Conservation (phyloP, 2,113 vertebrate genomes). For the Carlito syrichta region DNA sequence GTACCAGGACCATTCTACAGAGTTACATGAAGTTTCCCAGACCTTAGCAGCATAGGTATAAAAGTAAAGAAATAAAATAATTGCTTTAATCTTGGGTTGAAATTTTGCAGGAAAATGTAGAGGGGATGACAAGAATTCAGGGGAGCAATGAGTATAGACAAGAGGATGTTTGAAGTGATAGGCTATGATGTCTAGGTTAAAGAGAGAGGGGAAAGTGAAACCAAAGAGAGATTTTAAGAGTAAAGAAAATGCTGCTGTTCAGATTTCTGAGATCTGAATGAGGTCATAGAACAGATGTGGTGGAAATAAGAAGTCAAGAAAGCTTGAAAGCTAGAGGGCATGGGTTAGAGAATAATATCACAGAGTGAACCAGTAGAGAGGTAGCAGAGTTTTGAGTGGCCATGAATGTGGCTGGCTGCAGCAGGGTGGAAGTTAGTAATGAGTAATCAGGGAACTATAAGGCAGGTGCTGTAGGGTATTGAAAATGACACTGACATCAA, state of each 20-base stretch:
- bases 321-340: not conserved
- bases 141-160: not conserved
- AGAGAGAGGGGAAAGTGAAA: not conserved
- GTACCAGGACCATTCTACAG: not conserved
- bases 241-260: not conserved
- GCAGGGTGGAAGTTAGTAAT: not conserved
- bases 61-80: not conserved
- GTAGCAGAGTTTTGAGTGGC: too few species aligned
- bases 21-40: not conserved
- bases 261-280: not conserved
- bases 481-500: not conserved
- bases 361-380: not conserved
- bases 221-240: not conserved
- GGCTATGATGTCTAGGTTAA: not conserved
- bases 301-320: not conserved
- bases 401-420: not conserved
- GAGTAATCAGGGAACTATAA: not conserved
- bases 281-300: not conserved
- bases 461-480: not conserved
- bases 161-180: not conserved
- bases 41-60: not conserved
- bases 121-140: not conserved
- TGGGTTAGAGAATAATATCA: not conserved
- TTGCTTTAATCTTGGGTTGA: not conserved
- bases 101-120: not conserved